phyloP scores from a whole-genome alignment of 2,797 vertebrate genomes.

The Crocidura indochinensis region DNA sequence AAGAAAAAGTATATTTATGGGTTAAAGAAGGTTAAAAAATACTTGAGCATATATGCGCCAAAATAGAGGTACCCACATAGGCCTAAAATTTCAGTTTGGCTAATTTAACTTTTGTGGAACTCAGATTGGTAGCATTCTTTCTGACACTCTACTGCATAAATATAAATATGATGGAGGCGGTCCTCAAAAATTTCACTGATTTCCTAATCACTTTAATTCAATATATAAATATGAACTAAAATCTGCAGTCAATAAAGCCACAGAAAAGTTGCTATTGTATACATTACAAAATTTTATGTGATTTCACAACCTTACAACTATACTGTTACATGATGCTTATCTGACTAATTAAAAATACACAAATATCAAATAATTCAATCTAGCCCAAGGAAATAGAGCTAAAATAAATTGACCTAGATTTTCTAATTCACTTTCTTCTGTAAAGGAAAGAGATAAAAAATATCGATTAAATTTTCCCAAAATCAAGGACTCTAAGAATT shows the following conservation, averaged over 20 bases:
- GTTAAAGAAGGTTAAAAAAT: background rate
- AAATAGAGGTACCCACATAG: background rate
- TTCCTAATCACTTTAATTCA: constrained; percentile 41
- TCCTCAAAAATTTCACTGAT: constrained; percentile 2
- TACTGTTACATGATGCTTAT: background rate
- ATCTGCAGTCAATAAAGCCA: background rate
- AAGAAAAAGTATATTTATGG: background rate
- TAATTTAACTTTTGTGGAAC: background rate
- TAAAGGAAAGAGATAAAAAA: background rate
- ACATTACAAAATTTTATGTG: background rate
- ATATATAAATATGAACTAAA: background rate
- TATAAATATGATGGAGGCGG: background rate
- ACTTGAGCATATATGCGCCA: background rate
- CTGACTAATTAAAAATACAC: constrained; percentile 30
- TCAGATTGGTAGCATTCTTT: constrained; percentile 6
- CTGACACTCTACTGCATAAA: background rate
- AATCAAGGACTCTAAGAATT: constrained; percentile 12
- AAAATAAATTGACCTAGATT: background rate
- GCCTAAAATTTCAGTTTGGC: background rate
- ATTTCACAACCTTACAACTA: background rate
- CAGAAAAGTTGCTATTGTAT: background rate
- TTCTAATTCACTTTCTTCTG: background rate
- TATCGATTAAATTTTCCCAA: background rate
- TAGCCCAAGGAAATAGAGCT: background rate
- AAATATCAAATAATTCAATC: constrained; percentile 41